phyloP scores from a whole-genome alignment of 2,888 invertebrate genomes.

The Anorthoa munda region DNA sequence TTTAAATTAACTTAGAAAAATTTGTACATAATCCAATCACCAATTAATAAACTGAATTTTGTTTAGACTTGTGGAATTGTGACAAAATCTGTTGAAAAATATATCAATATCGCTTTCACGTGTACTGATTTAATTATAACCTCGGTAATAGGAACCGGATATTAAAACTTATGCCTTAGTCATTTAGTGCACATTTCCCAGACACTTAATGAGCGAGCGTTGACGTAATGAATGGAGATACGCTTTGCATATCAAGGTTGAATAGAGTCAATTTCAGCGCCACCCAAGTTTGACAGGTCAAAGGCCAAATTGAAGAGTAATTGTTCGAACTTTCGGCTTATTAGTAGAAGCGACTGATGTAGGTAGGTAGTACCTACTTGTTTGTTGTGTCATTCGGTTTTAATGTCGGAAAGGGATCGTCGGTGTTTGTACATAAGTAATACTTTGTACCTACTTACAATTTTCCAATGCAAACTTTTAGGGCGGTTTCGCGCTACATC shows the following conservation, averaged over 20 bases:
- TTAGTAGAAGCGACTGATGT: slow-evolving; percentile 29
- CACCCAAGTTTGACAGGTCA: slow-evolving; percentile 43
- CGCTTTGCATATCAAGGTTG: slow-evolving; percentile 14
- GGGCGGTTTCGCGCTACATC: no score
- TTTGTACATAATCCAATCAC: no score
- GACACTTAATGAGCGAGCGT: slow-evolving; percentile 16
- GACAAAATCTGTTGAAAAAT: no score
- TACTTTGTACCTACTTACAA: not conserved
- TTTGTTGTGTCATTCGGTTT: slow-evolving; percentile 5
- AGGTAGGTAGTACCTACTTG: slow-evolving; percentile 7
- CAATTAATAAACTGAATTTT: no score
- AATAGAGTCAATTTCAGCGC: slow-evolving; percentile 40
- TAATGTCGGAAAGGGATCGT: not conserved
- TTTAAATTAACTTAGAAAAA: no score
- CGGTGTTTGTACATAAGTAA: not conserved
- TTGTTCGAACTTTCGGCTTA: slow-evolving; percentile 43
- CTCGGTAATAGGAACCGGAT: not conserved
- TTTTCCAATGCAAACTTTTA: no score
- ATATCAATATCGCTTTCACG: no score
- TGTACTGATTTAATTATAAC: no score
- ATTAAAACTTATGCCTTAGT: slow-evolving; percentile 5
- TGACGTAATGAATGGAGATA: slow-evolving; percentile 41
- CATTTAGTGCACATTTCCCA: slow-evolving; percentile 19
- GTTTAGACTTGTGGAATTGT: no score
- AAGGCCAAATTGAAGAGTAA: slow-evolving; percentile 47